These are phyloP conservation scores for Drusus annulatus DNA, from an alignment of 1,140 invertebrate genomes.

Conservation along the genomic window DNA sequence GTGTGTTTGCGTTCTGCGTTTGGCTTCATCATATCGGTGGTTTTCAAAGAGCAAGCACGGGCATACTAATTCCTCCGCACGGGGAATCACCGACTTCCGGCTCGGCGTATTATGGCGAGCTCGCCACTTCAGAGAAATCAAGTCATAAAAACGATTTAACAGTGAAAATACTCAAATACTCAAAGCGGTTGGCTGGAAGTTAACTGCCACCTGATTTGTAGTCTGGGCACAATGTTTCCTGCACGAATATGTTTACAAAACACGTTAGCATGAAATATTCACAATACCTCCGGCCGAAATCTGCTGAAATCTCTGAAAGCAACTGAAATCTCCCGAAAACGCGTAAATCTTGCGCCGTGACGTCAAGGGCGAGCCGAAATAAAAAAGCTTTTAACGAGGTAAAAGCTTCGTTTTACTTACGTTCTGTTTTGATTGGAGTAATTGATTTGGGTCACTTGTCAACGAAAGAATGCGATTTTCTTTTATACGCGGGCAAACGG, in stretches of 20 bases:
- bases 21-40: not conserved
- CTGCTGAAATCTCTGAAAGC: no score
- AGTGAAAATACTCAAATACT: constrained; percentile 22
- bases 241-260: constrained; percentile 27
- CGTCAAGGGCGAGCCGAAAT: constrained; percentile 20
- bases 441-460: constrained; percentile 39
- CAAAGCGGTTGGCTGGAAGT: constrained; percentile 5
- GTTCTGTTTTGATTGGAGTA: constrained; percentile 34
- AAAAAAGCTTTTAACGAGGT: constrained; percentile 41
- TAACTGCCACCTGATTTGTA: constrained; percentile 31
- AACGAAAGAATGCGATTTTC: constrained; percentile 24
- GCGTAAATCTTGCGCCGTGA: constrained; percentile 30
- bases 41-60: not conserved
- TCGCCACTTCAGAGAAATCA: constrained; percentile 34
- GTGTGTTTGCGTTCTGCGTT: no score
- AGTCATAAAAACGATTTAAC: constrained; percentile 34
- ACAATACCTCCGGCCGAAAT: not conserved
- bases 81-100: not conserved
- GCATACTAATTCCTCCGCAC: not conserved
- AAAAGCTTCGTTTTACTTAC: constrained; percentile 34
- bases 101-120: not conserved
- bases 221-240: constrained; percentile 27
- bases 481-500: not conserved
- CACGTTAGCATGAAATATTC: constrained; percentile 21
- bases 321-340: constrained; percentile 7